Base-by-base conservation (phyloP, 2,797 vertebrate genomes). In the Sebastes kiyomatsui region DNA sequence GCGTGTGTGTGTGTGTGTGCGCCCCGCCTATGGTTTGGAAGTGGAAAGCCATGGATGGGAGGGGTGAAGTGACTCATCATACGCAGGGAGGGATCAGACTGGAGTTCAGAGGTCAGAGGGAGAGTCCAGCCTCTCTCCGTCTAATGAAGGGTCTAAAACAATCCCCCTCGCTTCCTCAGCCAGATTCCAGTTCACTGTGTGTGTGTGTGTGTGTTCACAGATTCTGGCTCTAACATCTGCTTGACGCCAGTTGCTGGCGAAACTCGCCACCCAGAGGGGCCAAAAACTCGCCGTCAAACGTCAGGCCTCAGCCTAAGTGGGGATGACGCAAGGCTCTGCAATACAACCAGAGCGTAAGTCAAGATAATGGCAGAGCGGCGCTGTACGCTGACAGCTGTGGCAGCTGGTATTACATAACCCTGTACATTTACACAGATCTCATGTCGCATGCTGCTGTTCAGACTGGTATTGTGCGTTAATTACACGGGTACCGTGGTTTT, bases 401-500 rank as follows among this genome's bases (percentile, higher is more conserved):
- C 92, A 88, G 90, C 91, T 85, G 90, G 33, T 35, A 62, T 93
- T 93, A 90, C 91, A 90, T 88, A 92, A 94, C 77, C 75, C 79
- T 71, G 72, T 81, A 81, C 67, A 82, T 33, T 80, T 61, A 90
- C 86, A 88, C 78, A 79, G 78, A 83, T 92, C 90, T 75, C 75
- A 23, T 76, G 82, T 77, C 73, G 65, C 75, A 66, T 8, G 62
- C 83, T 66, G 79, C 76, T 61, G 72, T 69, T 88, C 83, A 80
- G 79, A 55, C 90, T 67, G 81, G 52, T 64, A 89, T 91, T 86
- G 87, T 90, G 83, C 27, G 5, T 27, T 69, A 67, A 89, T 92
- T 87, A 87, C 84, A 75, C 9, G 66, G 78, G n/a, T 6, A 81
- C 61, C 33, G 35, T 81, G 88, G 61, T 83, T 83, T 87, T 83